phyloP scores from a whole-genome alignment of 2,888 invertebrate species.

The Agriopis leucophaearia region DNA sequence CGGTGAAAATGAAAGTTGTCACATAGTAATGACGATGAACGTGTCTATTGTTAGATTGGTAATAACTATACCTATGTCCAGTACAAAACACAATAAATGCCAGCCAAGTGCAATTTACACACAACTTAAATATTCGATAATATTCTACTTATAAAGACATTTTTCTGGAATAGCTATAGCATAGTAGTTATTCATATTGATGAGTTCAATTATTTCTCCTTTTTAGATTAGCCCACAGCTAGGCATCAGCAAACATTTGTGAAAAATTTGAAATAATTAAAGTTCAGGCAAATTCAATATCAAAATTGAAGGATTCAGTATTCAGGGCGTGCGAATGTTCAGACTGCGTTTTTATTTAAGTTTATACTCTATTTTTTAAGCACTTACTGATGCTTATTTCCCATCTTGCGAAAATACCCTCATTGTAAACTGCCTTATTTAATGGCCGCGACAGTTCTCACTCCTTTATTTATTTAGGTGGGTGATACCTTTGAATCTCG shows the following conservation, averaged over 20 bases:
- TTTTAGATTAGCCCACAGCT: no score
- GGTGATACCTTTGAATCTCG: slow-evolving; percentile 42
- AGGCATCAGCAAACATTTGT: no score
- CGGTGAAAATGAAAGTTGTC: background rate
- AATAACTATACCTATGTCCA: background rate
- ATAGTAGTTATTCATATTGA: no score
- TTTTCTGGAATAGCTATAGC: no score
- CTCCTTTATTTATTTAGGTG: slow-evolving; percentile 44
- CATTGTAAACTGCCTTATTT: slow-evolving; percentile 27
- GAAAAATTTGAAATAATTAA: no score
- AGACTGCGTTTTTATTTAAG: background rate
- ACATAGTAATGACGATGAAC: background rate
- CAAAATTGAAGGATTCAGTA: background rate
- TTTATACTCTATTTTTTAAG: background rate
- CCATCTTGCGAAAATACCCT: slow-evolving; percentile 6
- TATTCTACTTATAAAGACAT: no score
- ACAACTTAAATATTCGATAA: no score
- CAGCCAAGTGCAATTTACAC: no score
- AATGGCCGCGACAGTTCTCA: slow-evolving; percentile 32
- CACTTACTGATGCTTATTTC: background rate
- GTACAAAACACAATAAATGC: no score
- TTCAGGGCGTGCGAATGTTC: background rate
- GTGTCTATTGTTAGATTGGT: background rate
- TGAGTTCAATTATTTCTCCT: no score
- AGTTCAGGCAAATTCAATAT: background rate